A percentile compares a stretch with the other conserved stretches of the same genome.
phyloP scores from a whole-genome alignment of 2,888 invertebrate genomes.

The Alentia gelatinosa region DNA sequence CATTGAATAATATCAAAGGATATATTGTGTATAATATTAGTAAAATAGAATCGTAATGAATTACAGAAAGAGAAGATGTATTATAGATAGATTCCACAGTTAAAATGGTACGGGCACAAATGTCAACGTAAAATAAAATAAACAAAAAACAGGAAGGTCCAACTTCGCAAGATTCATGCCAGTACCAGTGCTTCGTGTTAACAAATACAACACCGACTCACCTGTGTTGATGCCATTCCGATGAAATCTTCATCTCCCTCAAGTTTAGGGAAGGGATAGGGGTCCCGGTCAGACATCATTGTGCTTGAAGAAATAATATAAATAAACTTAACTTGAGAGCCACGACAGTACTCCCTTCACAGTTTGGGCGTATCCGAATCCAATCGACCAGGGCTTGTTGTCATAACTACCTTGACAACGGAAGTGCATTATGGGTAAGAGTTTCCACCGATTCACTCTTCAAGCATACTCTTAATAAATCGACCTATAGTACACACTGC shows the following conservation, averaged over 20 bases:
- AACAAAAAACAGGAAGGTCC: no score
- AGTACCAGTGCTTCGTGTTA: no score
- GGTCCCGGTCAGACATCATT: conserved; percentile 71
- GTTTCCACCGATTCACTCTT: neutral
- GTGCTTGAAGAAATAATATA: conserved; percentile 8
- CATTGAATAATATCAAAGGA: no score
- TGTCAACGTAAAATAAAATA: no score
- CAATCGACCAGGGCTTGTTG: conserved; percentile 6
- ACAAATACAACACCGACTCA: no score
- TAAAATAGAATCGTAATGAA: no score
- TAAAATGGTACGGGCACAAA: no score
- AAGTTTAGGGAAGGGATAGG: conserved; percentile 75
- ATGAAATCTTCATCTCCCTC: conserved; percentile 76
- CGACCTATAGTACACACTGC: no score
- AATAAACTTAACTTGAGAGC: neutral
- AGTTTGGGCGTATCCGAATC: neutral
- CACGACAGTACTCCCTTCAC: neutral
- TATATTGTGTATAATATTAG: no score
- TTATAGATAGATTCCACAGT: no score
- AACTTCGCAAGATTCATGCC: no score
- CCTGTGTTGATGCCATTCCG: conserved; percentile 70
- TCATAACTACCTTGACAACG: conserved; percentile 56
- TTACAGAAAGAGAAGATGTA: no score
- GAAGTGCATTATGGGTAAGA: conserved; percentile 42
- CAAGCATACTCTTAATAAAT: neutral